These are phyloP conservation scores for Triplophysa siluroides DNA, from an alignment of 2,113 vertebrate genomes.

Conservation along the genomic window DNA sequence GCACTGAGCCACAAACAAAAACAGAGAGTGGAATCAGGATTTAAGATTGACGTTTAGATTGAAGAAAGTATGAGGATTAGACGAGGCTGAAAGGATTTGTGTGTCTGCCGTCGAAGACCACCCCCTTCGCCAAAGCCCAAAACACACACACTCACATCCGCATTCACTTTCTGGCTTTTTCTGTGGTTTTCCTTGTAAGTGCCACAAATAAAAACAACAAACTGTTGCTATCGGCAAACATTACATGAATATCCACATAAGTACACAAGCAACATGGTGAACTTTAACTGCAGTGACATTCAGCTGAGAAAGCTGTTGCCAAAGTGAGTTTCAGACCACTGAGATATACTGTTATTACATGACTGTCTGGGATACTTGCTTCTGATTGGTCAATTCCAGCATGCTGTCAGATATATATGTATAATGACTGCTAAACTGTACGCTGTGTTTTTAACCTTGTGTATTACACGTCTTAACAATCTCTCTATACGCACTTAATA, in stretches of 20 bases:
- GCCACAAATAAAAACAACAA: background rate
- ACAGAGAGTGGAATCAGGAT: conserved; percentile 11
- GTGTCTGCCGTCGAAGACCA: conserved; percentile 5
- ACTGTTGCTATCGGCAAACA: background rate
- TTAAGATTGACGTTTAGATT: background rate
- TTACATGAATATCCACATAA: background rate
- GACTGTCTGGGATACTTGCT: no score
- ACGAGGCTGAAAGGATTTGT: conserved; percentile 29
- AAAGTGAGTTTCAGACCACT: no score
- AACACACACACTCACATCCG: background rate
- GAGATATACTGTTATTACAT: no score
- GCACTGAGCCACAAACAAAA: conserved; percentile 20
- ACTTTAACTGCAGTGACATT: no score
- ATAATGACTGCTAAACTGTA: no score
- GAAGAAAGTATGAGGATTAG: conserved; percentile 15
- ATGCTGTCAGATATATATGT: no score
- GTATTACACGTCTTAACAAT: no score
- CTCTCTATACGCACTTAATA: no score
- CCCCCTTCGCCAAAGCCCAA: background rate
- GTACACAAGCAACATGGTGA: no score
- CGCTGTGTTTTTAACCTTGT: no score
- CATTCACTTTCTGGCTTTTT: background rate
- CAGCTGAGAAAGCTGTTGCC: no score
- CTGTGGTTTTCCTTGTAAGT: background rate
- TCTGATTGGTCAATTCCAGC: no score